Conservation (phyloP, 2,888 invertebrate genomes). For the Synergus umbraculus region DNA sequence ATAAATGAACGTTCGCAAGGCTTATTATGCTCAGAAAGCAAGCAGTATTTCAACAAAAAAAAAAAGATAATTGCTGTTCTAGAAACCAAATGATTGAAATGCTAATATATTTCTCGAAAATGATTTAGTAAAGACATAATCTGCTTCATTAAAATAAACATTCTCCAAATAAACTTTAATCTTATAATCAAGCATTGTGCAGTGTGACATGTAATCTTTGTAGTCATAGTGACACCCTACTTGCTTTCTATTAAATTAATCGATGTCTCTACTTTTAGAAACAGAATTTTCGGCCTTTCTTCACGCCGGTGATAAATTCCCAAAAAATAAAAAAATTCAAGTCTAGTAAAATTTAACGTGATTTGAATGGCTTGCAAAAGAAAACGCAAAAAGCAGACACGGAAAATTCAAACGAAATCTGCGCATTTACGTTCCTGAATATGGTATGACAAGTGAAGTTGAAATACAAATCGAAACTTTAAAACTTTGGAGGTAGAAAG, state of each 20-base stretch:
- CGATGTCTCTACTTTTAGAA: slow-evolving; percentile 1
- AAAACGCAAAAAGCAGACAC: slow-evolving; percentile 72
- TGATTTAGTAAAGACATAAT: neutral
- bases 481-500: slow-evolving; percentile 43
- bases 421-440: slow-evolving; percentile 22
- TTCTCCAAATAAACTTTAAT: neutral
- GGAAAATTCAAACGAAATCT: slow-evolving; percentile 56
- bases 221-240: neutral
- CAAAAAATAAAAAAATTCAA: neutral
- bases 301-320: neutral
- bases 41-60: neutral
- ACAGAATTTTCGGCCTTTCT: neutral
- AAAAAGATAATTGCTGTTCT: neutral
- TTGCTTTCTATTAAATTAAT: neutral
- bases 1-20: neutral
- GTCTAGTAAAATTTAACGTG: slow-evolving; percentile 1
- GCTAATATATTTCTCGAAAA: neutral
- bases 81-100: no score
- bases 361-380: slow-evolving; percentile 75
- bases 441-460: slow-evolving; percentile 34
- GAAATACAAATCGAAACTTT: slow-evolving; percentile 39
- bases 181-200: neutral
- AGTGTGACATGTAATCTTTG: neutral
- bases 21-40: neutral
- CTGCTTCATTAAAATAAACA: neutral